A percentile compares a stretch with the other conserved stretches of the same genome.
These are phyloP conservation scores for Lypha dubia DNA, from an alignment of 2,888 invertebrate species.

Conservation along the genomic window DNA sequence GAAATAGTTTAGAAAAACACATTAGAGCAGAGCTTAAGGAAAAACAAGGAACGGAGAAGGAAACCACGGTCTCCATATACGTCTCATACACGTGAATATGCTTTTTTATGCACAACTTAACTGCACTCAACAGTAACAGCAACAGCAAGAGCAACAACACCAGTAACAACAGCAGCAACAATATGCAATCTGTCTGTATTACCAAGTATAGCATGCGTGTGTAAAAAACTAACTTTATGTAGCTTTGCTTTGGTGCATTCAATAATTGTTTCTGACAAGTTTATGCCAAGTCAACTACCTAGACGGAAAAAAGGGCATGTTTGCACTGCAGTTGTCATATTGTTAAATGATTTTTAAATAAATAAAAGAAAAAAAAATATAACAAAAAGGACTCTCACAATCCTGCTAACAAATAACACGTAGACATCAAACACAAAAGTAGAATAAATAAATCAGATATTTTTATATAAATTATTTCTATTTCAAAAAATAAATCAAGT, in stretches of 20 bases:
- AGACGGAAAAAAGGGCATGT: slow-evolving; percentile 11
- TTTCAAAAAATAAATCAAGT: slow-evolving; percentile 31
- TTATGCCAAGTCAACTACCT: slow-evolving; percentile 43
- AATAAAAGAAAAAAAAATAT: slow-evolving; percentile 21
- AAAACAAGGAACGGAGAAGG: not conserved
- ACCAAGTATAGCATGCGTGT: not conserved
- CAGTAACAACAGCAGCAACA: slow-evolving; percentile 3
- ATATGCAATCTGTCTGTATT: not conserved
- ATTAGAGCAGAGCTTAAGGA: not conserved
- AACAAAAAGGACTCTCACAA: not conserved
- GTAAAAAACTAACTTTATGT: not conserved
- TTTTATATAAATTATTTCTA: slow-evolving; percentile 20
- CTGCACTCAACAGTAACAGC: not conserved
- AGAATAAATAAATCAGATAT: not conserved
- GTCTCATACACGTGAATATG: not conserved
- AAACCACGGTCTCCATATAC: slow-evolving; percentile 25
- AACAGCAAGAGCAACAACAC: not conserved
- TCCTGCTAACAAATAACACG: not conserved
- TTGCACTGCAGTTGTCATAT: slow-evolving; percentile 45
- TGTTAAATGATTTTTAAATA: slow-evolving; percentile 35
- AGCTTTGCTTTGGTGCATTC: slow-evolving; percentile 26
- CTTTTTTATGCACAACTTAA: not conserved
- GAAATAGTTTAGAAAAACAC: not conserved
- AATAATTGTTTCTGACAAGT: slow-evolving; percentile 51
- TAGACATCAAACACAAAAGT: slow-evolving; percentile 1